phyloP scores from a whole-genome alignment of 2,113 vertebrate genomes.

The Hydropotes inermis region DNA sequence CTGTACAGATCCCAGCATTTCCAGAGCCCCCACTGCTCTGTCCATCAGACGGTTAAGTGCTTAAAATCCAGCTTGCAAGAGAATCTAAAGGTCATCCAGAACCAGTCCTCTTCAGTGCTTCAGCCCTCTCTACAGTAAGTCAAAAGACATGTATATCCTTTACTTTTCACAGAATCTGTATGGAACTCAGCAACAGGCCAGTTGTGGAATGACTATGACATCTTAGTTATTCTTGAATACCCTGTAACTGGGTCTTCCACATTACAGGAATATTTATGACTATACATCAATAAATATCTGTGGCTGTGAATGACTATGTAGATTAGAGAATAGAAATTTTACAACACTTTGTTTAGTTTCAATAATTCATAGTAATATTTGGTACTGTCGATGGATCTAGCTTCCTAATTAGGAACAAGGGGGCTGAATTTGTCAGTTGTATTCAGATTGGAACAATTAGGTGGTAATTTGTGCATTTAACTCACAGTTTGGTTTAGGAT shows the following conservation, averaged over 20 bases:
- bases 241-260: background rate
- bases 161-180: background rate
- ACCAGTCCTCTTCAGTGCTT: background rate
- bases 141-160: background rate
- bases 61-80: background rate
- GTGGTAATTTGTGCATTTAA: conserved; percentile 47
- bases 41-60: background rate
- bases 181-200: background rate
- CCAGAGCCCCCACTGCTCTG: background rate
- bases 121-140: background rate
- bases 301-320: background rate
- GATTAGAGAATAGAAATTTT: background rate
- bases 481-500: conserved; percentile 6
- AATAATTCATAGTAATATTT: background rate
- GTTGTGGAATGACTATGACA: background rate
- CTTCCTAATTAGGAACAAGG: background rate
- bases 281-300: background rate
- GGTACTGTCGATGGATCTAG: background rate
- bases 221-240: background rate
- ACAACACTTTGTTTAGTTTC: conserved; percentile 1
- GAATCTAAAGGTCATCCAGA: background rate
- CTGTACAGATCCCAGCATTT: background rate
- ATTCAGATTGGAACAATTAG: conserved; percentile 17
- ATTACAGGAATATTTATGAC: background rate
- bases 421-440: background rate